Evolutionary conservation across 2,888 invertebrate genomes (phyloP), one percentile per base, ranked within the genome.

Genomic region (Cybosia mesomella): DNA sequence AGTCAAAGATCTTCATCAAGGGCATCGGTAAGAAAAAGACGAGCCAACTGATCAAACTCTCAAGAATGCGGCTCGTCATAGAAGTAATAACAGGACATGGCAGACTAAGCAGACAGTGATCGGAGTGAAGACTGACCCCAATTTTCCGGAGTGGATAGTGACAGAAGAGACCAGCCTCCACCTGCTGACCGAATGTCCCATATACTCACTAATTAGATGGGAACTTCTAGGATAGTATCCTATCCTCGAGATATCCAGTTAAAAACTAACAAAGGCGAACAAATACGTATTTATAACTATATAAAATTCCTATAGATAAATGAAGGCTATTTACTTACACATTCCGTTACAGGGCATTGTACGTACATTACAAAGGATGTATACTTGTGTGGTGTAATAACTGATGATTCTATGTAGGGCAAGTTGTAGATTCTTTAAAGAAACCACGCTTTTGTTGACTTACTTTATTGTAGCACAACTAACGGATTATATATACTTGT

Each of bases 241-340:
- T n/a, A n/a, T n/a, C n/a, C n/a, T n/a, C 32, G 60, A 39, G 58
- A 18, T 63, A 73, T 76, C 66, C 82, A 79, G 82, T 82, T 82
- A 81, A 61, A 53, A 58, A 64, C 68, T 58, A 39, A 74, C 73
- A 76, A 78, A 68, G 57, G 21, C 58, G 28, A 53, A 71, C 66
- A 73, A 58, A 66, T 55, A 67, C 43, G 34, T 53, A 22, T 34
- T 18, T 54, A 64, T 24, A 8, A 24, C 24, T 34, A n/a, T 57
- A 64, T 10, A 39, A 39, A 39, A 24, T 5, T 57, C 7, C 22
- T 54, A 22, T 54, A 36, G 63, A 3, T 13, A 34, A 62, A 34
- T 54, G 13, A 34, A 54, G 18, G 15, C 28, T 58, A 66, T 28
- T 54, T 61, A 68, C 64, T 9, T 53, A 68, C 67, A 9, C 58